Base-by-base conservation (phyloP, 2,888 invertebrate genomes). In the Pachydiplax longipennis region DNA sequence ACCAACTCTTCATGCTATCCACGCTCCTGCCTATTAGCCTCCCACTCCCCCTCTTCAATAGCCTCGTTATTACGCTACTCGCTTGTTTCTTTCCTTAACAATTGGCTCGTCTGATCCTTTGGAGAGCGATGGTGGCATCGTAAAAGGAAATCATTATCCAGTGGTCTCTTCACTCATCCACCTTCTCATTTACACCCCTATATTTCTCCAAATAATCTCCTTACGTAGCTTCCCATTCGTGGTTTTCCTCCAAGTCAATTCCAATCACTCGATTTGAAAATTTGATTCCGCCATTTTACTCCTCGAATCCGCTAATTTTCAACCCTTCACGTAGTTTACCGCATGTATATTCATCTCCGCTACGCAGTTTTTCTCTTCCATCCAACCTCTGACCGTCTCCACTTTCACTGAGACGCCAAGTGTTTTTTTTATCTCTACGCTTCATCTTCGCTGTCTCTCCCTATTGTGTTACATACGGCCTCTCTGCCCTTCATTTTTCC, bases 71-170 rank as follows among this genome's bases (percentile, higher is more conserved):
- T 58, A 61, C 58, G 58, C 58, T 40, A 61, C 37, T 37, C 37
- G 61, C 87, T 87, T 61, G 37, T 87, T 65, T 65, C 40, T 87
- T 61, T 83, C 82, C 58, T 65, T 87, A 87, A 87, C 87, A 87
- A 87, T 61, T 87, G 87, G 61, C 87, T 87, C 87, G 87, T 87
- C 87, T 87, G 87, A 12, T 25, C 83, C 83, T 35, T 37, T 13
- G 10, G 87, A 61, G 35, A 31, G 31, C 37, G 87, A 22, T 22
- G 44, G 37, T 22, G 61, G 87, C 40, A 12, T 48, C 87, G 58
- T 87, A 87, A 87, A 87, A 87, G 87, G 61, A 65, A 87, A 87
- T 87, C 87, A 87, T 87, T 87, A 87, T 87, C 87, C 87, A 87
- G 87, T 37, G 48, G 87, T 31, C 25, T 73, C 31, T 73, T n/a